These are phyloP conservation scores for Drosophila formosana DNA, from an alignment of 2,888 invertebrate species.

Conservation along the genomic window DNA sequence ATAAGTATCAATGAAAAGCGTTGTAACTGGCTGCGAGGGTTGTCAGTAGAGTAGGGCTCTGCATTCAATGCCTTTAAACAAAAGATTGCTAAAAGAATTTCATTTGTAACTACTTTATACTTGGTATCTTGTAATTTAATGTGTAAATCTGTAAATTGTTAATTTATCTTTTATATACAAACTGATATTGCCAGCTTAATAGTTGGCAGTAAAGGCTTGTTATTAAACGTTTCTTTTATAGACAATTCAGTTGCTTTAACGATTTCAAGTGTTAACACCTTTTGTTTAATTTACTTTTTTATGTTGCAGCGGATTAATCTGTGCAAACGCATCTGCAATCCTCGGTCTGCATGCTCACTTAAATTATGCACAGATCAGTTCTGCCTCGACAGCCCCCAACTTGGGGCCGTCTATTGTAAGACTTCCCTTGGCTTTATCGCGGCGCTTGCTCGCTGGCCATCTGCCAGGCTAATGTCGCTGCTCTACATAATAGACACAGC, in stretches of 20 bases:
- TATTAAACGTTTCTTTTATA: too few species aligned
- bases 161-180: too few species aligned
- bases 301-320: slow-evolving; percentile 7
- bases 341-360: slow-evolving; percentile 2
- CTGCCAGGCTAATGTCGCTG: slow-evolving; percentile 27
- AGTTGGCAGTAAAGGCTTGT: too few species aligned
- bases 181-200: too few species aligned
- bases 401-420: slow-evolving; percentile 17
- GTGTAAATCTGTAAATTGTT: too few species aligned
- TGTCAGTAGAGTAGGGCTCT: not conserved
- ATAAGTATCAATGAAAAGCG: slow-evolving; percentile 53
- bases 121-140: too few species aligned
- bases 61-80: too few species aligned
- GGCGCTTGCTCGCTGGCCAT: slow-evolving; percentile 18
- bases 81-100: too few species aligned
- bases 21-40: slow-evolving; percentile 22
- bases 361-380: slow-evolving; percentile 18
- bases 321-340: not conserved
- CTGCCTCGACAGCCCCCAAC: slow-evolving; percentile 2
- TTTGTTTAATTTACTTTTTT: too few species aligned
- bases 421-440: slow-evolving; percentile 14
- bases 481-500: slow-evolving; percentile 46
- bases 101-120: too few species aligned
- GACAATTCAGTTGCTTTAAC: too few species aligned
- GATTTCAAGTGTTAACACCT: too few species aligned